Percentiles rank a stretch among this genome's conserved stretches.
phyloP scores from a whole-genome alignment of 2,888 invertebrate species.

The Drosophila yooni region DNA sequence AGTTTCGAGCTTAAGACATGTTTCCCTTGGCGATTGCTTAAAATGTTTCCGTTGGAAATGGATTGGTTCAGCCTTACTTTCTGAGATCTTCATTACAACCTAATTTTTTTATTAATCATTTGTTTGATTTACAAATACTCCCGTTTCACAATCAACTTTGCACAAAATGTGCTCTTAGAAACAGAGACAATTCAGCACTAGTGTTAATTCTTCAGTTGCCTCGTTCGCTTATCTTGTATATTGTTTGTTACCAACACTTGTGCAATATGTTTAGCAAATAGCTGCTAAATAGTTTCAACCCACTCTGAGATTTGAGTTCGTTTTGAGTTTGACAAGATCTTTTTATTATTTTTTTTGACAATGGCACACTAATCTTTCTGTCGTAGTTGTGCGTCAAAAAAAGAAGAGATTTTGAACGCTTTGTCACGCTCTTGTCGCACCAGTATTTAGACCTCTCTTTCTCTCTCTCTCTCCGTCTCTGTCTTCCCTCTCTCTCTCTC shows the following conservation, averaged over 20 bases:
- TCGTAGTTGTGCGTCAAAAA: conserved; percentile 34
- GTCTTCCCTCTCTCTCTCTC: conserved; percentile 9
- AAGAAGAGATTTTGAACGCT: conserved; percentile 12
- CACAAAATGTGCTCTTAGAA: conserved; percentile 12
- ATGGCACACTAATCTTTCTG: conserved; percentile 67
- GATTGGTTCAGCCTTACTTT: neutral
- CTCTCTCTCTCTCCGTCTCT: conserved; percentile 7
- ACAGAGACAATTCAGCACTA: conserved; percentile 20
- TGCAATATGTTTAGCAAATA: conserved; percentile 74
- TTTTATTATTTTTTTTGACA: conserved; percentile 58
- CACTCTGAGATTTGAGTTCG: conserved; percentile 33
- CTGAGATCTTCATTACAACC: neutral
- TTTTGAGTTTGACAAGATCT: conserved; percentile 36
- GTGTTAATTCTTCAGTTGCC: conserved; percentile 9
- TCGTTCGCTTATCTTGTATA: conserved; percentile 32
- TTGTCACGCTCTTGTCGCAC: conserved; percentile 48
- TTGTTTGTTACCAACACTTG: conserved; percentile 38
- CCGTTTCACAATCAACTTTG: conserved; percentile 5
- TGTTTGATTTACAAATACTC: neutral
- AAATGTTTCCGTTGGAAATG: too few species aligned
- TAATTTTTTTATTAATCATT: neutral
- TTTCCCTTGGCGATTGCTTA: neutral
- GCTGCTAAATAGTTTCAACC: conserved; percentile 72
- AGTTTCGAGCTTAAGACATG: neutral
- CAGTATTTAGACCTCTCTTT: conserved; percentile 17